phyloP scores from a whole-genome alignment of 2,888 invertebrate species.

The Hemaris fuciformis region DNA sequence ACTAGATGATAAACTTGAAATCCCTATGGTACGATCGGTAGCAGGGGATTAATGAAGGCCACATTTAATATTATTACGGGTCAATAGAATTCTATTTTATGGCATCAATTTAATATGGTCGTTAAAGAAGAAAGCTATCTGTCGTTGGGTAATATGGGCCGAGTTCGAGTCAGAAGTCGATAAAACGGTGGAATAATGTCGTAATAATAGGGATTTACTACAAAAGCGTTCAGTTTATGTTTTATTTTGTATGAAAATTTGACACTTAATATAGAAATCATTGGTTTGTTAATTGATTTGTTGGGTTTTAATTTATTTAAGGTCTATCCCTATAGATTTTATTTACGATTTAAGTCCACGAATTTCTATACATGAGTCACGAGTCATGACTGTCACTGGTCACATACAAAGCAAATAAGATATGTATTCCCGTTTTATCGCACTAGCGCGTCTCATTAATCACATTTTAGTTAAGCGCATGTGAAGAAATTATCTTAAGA shows the following conservation, averaged over 20 bases:
- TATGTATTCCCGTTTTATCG: too few relatives aligned
- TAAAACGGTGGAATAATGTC: not conserved
- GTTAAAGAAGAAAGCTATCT: slow-evolving; percentile 6
- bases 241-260: not conserved
- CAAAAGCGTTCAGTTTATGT: not conserved
- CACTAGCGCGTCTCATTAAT: too few relatives aligned
- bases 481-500: too few relatives aligned
- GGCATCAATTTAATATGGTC: not conserved
- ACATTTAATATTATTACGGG: not conserved
- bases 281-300: not conserved
- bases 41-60: not conserved
- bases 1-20: too few relatives aligned
- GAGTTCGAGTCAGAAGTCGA: not conserved
- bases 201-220: not conserved
- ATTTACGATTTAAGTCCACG: not conserved
- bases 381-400: too few relatives aligned
- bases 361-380: too few relatives aligned
- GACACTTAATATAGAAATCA: not conserved
- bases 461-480: too few relatives aligned
- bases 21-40: not conserved
- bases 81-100: slow-evolving; percentile 1
- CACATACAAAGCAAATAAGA: too few relatives aligned
- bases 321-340: not conserved
- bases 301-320: not conserved
- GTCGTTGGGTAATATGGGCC: not conserved